Evolutionary conservation across 2,888 invertebrate genomes (phyloP), one percentile per base, ranked within the genome.

Genomic region (Perizoma flavofasciatum): DNA sequence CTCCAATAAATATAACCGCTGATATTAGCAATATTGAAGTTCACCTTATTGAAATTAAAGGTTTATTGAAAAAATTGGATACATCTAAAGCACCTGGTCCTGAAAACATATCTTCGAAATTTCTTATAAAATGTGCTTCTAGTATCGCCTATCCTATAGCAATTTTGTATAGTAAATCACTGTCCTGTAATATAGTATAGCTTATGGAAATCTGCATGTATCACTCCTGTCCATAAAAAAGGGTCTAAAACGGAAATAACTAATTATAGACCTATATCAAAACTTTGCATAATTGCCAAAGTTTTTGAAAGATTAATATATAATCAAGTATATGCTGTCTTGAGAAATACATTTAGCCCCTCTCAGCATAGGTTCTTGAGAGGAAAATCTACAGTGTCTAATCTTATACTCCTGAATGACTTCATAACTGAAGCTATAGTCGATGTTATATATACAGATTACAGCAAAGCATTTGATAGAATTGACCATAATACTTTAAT

Each of bases 281-380:
- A 54, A 10, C 10, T 54, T 6, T 54, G 53, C 22, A 54, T 54
- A 6, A 40, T 54, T n/a, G 56, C 56, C 9, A 57, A 50, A 32
- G 5, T 57, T 0, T 47, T 56, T 11, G 56, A 56, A 33, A 37
- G 50, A 37, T n/a, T 56, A 8, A 32, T 50, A 4, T 50, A 50
- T 22, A 46, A 50, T 9, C 56, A 35, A 35, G 35, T 35, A 5
- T 35, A 35, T 6, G 5, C 35, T 35, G 35, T 6, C 6, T 35
- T 35, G 6, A 35, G 6, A 6, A 35, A 35, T 6, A 5, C 35
- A 5, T 35, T 35, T 35, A 35, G 35, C 6, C 40, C 58, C 4
- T 50, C n/a, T 35, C 56, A 56, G 41, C 56, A 56, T 41, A 50
- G 56, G 8, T 49, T 49, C 11, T 5, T 49, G 4, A 59, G n/a